Evolutionary conservation across 2,113 vertebrate species (phyloP), one percentile per base, ranked within the genome.

Genomic region (Alouatta palliata): DNA sequence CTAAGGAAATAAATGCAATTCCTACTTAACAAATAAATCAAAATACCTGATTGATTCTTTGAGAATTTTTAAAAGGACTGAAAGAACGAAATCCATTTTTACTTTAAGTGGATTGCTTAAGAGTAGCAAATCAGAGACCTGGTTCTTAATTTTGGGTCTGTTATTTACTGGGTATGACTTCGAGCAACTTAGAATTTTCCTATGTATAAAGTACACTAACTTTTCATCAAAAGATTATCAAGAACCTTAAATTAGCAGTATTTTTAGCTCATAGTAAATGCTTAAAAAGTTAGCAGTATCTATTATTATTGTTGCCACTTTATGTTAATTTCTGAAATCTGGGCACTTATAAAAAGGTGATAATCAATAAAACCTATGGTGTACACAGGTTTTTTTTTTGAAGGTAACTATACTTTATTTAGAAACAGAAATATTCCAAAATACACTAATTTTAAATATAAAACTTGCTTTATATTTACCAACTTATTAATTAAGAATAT

Each of bases 381-480:
- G 21, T 35, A 68, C 16, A 30, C 43, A 77, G 47, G 20, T 7
- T 80, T 52, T 75, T 32, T 52, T 14, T 27, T 56, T 76, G 21
- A 89, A 23, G 4, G 35, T 27, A 86, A 40, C 7, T 66, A 1
- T 90, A 52, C 8, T 81, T 95, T 83, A 80, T 73, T 82, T 5
- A 90, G 82, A 54, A 71, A 56, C 3, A 80, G 23, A 83, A 76
- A 90, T 90, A 73, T 47, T 92, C 27, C 13, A 25, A 90, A 93
- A 91, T 84, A 54, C n/a, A 68, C 40, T 49, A 64, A n/a, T 10
- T 96, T 40, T 87, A 96, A 87, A 68, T 77, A 80, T 75, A 91
- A 88, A 91, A 54, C 8, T 96, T 70, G 25, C 32, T 79, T 52
- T 37, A 52, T 71, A 73, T 8, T 25, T 6, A 64, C 92, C 25